Conservation (phyloP, 53 echinoderm and acorn worm species). For the Antedon mediterranea region DNA sequence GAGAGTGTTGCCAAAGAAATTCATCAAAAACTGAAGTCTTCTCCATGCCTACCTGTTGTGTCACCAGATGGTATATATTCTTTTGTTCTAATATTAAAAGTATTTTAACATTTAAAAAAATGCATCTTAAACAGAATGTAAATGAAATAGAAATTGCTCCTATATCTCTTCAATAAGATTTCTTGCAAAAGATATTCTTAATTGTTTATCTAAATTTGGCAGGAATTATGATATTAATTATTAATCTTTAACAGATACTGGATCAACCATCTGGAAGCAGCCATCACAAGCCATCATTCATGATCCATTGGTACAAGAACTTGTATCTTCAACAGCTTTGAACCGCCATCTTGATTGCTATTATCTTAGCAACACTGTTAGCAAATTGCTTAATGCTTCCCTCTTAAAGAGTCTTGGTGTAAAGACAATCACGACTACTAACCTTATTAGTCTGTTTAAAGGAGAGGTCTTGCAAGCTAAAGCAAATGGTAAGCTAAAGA, state of each 20-base stretch:
- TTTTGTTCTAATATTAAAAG: too few species aligned
- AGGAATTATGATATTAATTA: too few species aligned
- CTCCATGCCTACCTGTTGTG: constrained; percentile 31
- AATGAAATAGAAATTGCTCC: not conserved
- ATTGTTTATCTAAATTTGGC: too few species aligned
- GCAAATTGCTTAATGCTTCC: not conserved
- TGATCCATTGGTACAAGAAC: constrained; percentile 21
- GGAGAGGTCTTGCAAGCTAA: constrained; percentile 13
- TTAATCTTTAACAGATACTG: too few species aligned
- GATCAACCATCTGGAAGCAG: constrained; percentile 10
- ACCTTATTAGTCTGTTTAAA: constrained; percentile 32
- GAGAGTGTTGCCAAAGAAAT: constrained; percentile 30
- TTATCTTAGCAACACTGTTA: constrained; percentile 24
- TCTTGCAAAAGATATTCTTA: not conserved
- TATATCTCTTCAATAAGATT: not conserved
- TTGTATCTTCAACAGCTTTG: constrained; percentile 17
- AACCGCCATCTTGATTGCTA: constrained; percentile 23
- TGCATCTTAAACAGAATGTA: not conserved
- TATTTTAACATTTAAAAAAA: not conserved
- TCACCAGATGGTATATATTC: constrained; percentile 2
- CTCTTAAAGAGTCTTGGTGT: constrained; percentile 35
- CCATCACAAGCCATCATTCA: constrained; percentile 27
- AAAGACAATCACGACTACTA: constrained; percentile 15
- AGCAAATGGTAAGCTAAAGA: constrained; percentile 15
- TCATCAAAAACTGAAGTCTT: constrained; percentile 26